Percentiles rank a stretch among this genome's conserved stretches.
These are phyloP conservation scores for Pheosia tremula DNA, from an alignment of 2,888 invertebrate genomes.

Conservation along the genomic window DNA sequence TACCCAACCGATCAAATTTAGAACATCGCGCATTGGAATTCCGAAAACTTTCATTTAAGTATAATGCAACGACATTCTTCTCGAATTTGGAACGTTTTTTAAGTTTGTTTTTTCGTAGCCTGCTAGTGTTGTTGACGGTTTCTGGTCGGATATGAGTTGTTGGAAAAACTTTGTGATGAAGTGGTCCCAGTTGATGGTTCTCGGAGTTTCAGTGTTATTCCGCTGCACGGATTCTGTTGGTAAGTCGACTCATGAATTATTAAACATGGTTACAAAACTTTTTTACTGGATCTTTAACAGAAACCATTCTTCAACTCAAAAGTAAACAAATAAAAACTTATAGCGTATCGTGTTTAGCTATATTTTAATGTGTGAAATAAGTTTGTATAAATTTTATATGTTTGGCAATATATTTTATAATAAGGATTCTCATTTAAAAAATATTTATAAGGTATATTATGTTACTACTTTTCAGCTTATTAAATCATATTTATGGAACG, in stretches of 20 bases:
- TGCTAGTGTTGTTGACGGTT: constrained; percentile 20
- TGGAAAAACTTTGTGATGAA: constrained; percentile 62
- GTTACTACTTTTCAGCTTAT: too few relatives aligned
- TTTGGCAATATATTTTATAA: too few relatives aligned
- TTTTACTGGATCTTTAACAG: background rate
- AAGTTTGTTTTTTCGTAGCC: constrained; percentile 12
- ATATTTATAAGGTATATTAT: too few relatives aligned
- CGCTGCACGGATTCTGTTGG: constrained; percentile 75
- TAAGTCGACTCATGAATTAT: constrained; percentile 49
- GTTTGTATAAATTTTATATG: too few relatives aligned
- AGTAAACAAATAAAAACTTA: too few relatives aligned
- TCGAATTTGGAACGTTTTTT: constrained; percentile 39
- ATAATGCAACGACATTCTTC: constrained; percentile 29
- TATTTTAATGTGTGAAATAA: too few relatives aligned
- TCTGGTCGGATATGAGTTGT: constrained; percentile 45
- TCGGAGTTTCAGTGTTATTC: constrained; percentile 78
- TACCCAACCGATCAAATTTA: constrained; percentile 31
- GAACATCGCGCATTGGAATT: constrained; percentile 33
- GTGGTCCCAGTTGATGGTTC: constrained; percentile 62
- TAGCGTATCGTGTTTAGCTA: too few relatives aligned
- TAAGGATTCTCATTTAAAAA: too few relatives aligned
- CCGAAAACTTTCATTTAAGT: constrained; percentile 42
- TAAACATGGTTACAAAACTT: background rate
- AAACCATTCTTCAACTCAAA: too few relatives aligned
- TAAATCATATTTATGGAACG: too few relatives aligned